phyloP scores from a whole-genome alignment of 2,888 invertebrate species.

The Parasteatoda lunata region DNA sequence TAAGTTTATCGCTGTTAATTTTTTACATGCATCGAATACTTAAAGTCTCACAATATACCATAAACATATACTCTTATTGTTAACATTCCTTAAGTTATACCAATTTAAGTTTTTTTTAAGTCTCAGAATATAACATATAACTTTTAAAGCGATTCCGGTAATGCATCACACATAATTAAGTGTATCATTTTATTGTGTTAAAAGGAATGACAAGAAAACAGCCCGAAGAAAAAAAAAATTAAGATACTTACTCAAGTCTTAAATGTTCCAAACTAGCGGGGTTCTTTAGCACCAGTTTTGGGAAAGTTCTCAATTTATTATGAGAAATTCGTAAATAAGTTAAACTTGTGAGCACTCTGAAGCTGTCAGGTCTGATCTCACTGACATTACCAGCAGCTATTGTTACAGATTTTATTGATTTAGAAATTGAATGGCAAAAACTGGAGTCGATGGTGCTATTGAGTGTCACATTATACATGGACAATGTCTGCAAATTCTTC shows the following conservation, averaged over 20 bases:
- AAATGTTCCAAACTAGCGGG: slow-evolving; percentile 24
- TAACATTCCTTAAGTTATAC: too few relatives aligned
- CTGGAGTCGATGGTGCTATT: not conserved
- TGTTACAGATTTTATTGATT: slow-evolving; percentile 10
- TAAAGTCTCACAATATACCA: too few relatives aligned
- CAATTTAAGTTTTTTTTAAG: too few relatives aligned
- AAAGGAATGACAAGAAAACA: too few relatives aligned
- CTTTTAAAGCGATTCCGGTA: not conserved
- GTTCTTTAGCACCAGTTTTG: slow-evolving; percentile 4
- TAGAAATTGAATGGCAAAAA: slow-evolving; percentile 21
- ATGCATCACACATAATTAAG: not conserved
- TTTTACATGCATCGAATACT: too few relatives aligned
- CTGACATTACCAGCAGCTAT: slow-evolving; percentile 31
- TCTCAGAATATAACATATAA: too few relatives aligned
- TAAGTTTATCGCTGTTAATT: too few relatives aligned
- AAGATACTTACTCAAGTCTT: slow-evolving; percentile 50
- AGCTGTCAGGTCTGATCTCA: slow-evolving; percentile 15
- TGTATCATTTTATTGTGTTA: too few relatives aligned
- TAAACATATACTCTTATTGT: too few relatives aligned
- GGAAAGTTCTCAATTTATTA: slow-evolving; percentile 21
- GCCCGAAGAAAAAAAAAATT: not conserved
- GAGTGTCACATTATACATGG: slow-evolving; percentile 30
- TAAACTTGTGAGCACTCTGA: slow-evolving; percentile 12
- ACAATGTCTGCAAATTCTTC: slow-evolving; percentile 20
- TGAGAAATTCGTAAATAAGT: slow-evolving; percentile 32